These are phyloP conservation scores for Carterocephalus palaemon DNA, from an alignment of 2,888 invertebrate species.

Conservation along the genomic window DNA sequence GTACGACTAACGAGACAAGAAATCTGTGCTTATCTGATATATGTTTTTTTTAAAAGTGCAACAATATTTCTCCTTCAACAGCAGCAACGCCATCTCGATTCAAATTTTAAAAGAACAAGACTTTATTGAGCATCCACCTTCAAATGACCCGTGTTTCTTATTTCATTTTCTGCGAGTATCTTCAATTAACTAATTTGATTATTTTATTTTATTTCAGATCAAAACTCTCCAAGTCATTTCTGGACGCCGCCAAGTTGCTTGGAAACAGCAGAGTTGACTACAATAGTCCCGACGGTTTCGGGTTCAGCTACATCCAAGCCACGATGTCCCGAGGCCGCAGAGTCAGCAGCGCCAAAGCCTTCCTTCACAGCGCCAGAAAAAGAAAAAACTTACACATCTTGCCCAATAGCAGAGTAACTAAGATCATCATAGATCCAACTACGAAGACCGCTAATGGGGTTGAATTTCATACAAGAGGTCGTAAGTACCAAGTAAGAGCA, in stretches of 20 bases:
- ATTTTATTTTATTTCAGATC: constrained; percentile 57
- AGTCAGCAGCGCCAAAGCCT: constrained; percentile 78
- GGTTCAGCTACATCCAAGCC: constrained; percentile 72
- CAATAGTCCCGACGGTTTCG: constrained; percentile 82
- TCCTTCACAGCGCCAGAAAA: constrained; percentile 72
- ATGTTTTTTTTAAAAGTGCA: too few relatives aligned
- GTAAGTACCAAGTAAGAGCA: constrained; percentile 66
- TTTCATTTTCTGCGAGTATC: too few relatives aligned
- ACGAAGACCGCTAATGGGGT: constrained; percentile 67
- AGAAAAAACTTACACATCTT: constrained; percentile 80
- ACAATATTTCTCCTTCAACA: background rate
- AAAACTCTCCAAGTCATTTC: constrained; percentile 81
- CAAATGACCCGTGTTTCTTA: background rate
- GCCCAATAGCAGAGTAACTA: constrained; percentile 75
- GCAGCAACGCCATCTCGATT: background rate
- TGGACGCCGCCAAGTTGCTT: constrained; percentile 80
- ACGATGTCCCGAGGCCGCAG: constrained; percentile 74
- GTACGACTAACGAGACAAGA: too few relatives aligned
- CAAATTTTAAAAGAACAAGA: too few relatives aligned
- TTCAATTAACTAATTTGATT: constrained; percentile 3
- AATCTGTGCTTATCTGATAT: too few relatives aligned
- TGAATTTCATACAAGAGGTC: constrained; percentile 54
- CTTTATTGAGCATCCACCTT: background rate
- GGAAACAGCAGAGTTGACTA: constrained; percentile 84
- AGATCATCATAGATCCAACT: constrained; percentile 77